Evolutionary conservation across 2,888 invertebrate species (phyloP).

Genomic region (Orthosia gothica): DNA sequence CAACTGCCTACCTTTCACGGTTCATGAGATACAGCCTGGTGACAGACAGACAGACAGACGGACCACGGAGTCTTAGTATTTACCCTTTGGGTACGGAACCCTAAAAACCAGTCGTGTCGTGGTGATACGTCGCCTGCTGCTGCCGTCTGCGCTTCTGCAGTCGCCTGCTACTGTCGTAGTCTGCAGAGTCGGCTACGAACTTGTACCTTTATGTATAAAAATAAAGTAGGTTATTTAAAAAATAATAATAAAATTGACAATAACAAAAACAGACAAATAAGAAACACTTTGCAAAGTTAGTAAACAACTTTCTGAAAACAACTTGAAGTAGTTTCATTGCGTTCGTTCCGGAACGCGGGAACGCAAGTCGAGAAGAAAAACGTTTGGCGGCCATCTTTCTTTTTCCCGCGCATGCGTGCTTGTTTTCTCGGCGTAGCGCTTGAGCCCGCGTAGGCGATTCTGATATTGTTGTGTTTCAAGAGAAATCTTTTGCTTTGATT

Average conservation of each 20-base stretch:
- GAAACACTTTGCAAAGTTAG: background rate
- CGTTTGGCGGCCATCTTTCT: slow-evolving; percentile 49
- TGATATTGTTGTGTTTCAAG: background rate
- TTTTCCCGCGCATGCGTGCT: slow-evolving; percentile 47
- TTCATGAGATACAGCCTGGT: no score
- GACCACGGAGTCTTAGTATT: no score
- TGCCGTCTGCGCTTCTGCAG: no score
- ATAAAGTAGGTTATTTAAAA: no score
- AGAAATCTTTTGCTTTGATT: background rate
- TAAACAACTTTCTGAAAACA: slow-evolving; percentile 28
- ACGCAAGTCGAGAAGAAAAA: slow-evolving; percentile 35
- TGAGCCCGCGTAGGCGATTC: slow-evolving; percentile 8
- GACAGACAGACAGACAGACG: no score
- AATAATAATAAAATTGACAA: background rate
- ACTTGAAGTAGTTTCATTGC: slow-evolving; percentile 12
- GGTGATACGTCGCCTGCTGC: no score
- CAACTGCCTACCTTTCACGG: no score
- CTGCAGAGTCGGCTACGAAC: no score
- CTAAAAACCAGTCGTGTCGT: no score
- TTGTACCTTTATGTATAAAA: no score
- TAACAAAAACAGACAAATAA: slow-evolving; percentile 4
- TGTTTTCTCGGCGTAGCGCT: slow-evolving; percentile 42
- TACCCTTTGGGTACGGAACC: no score
- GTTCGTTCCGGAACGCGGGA: slow-evolving; percentile 22
- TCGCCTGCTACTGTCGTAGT: no score